Percentiles rank a stretch among this genome's conserved stretches.
Conservation (phyloP, 2,797 vertebrate genomes). For the Acanthopagrus latus region DNA sequence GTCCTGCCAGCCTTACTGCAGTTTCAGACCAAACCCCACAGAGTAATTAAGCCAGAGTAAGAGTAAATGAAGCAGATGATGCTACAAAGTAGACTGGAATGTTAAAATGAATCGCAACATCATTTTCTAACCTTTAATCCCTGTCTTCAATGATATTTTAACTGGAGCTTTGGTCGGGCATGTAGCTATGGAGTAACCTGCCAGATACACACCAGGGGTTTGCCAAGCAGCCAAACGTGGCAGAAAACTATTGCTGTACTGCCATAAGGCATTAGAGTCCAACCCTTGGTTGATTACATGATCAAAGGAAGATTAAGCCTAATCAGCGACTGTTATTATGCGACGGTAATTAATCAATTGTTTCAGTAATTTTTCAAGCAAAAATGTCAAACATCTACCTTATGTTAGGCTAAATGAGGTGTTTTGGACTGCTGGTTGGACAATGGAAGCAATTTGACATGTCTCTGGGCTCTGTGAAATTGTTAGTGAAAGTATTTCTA, state of each 20-base stretch:
- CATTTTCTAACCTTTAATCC: background rate
- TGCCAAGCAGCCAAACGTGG: slow-evolving; percentile 17
- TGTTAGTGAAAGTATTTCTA: no score
- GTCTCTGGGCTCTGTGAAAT: no score
- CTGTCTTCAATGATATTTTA: background rate
- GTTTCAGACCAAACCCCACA: background rate
- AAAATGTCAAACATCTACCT: no score
- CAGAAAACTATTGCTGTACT: background rate
- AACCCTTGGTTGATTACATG: no score
- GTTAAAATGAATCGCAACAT: no score
- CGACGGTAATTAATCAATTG: no score
- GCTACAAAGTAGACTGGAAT: background rate
- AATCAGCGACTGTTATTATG: no score
- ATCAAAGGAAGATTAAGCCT: no score
- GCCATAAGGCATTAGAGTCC: background rate
- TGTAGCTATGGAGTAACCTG: background rate
- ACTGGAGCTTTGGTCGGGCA: background rate
- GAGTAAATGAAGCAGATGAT: background rate
- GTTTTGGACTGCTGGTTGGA: no score
- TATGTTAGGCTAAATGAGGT: no score
- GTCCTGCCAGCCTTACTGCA: background rate
- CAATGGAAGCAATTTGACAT: no score
- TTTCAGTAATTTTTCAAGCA: no score
- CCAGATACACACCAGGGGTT: background rate
- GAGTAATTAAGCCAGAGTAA: background rate